Conservation (phyloP, 2,113 vertebrate genomes). For the Campylorhamphus procurvoides region DNA sequence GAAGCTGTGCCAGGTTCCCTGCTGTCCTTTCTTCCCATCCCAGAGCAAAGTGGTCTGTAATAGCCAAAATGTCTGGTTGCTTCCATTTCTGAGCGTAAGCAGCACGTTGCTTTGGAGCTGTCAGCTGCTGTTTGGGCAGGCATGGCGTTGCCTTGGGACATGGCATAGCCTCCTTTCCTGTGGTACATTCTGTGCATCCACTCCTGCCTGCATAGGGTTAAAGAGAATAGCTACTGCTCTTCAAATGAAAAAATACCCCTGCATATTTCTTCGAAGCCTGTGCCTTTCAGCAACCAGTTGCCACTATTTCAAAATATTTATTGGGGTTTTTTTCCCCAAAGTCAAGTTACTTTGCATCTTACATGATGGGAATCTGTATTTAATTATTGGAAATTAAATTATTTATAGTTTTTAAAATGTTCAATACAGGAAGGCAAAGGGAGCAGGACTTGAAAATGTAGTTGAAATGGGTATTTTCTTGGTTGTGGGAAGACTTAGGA, state of each 20-base stretch:
- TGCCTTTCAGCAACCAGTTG: background rate
- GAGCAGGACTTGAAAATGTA: background rate
- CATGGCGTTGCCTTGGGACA: background rate
- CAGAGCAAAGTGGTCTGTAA: background rate
- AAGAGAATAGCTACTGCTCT: background rate
- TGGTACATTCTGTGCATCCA: background rate
- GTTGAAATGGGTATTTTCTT: background rate
- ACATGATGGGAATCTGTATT: background rate
- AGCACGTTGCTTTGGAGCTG: background rate
- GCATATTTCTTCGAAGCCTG: background rate
- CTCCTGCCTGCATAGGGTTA: background rate
- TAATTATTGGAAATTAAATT: background rate
- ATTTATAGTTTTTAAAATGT: background rate
- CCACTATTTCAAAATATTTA: background rate
- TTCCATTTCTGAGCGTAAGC: fast-evolving
- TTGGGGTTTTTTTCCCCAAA: background rate
- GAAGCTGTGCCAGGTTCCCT: background rate
- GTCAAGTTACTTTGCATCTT: background rate
- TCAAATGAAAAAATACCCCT: background rate
- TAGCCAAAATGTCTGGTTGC: background rate
- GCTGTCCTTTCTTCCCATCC: background rate
- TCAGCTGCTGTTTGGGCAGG: background rate
- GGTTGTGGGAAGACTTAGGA: background rate
- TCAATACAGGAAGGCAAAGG: background rate
- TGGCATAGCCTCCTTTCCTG: background rate